Base-by-base conservation (phyloP, 2,888 invertebrate genomes). In the Eristalinus sepulchralis region DNA sequence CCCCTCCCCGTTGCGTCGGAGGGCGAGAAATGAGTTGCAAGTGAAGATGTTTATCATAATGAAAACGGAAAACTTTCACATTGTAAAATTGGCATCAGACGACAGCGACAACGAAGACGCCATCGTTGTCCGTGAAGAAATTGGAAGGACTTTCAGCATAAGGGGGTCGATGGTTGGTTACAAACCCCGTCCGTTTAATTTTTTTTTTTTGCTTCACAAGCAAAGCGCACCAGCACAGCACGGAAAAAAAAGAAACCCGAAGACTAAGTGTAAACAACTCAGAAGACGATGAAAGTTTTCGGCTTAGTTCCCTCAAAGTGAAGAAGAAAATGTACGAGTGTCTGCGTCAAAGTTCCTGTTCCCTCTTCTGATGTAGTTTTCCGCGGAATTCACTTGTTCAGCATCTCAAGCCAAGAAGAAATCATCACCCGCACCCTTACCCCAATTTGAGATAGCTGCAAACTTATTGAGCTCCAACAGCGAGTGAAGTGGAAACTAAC, bases 41-140 rank as follows among this genome's bases (percentile, higher is more conserved):
- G 73, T 73, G 77, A 83, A 86, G 83, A 86, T 86, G 78, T 86
- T 86, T 86, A 86, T 86, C 83, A 83, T 86, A 86, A 86, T 86
- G 86, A 83, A 86, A 86, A 83, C 86, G 78, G 83, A 86, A 86
- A 86, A 86, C 86, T 86, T 86, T 86, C 86, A 83, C 86, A 86
- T 83, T 83, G 86, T 86, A 83, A 83, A 86, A 86, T 86, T 86
- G 83, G 86, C 83, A 83, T 31, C 83, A 79, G 82, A 78, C 77
- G 75, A 60, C 59, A n/a, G 63, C 10, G 39, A 57, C 34, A 47
- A 70, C 33, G 72, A 11, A 55, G 31, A 53, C 77, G n/a, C 62
- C 31, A 55, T 11, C 60, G 34, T 34, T 36, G 55, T 34, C 73
- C 60, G 22, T 33, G 27, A 57, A 70, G 47, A 17, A 82, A 60